Evolutionary conservation across 2,888 invertebrate genomes (phyloP).

Genomic region (Drosophila histrio): DNA sequence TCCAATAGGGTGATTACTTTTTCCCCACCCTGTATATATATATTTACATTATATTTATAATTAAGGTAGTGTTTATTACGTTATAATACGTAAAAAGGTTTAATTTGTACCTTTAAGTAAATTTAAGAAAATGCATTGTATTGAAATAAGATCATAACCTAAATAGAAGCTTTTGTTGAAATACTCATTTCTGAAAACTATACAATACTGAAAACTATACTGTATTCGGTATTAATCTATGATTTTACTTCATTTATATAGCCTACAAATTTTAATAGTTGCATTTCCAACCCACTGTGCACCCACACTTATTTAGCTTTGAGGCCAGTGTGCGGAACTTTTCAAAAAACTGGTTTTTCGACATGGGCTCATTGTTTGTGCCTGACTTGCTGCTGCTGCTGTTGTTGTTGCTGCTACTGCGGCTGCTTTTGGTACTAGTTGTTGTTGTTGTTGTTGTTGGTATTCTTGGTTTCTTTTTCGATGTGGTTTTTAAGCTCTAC

Average conservation of each 20-base stretch:
- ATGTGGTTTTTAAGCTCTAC: conserved; percentile 76
- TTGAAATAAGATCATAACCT: too few relatives aligned
- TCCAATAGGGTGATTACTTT: too few relatives aligned
- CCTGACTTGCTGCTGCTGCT: conserved; percentile 54
- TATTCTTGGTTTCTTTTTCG: conserved; percentile 75
- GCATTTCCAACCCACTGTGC: conserved; percentile 27
- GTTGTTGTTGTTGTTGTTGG: conserved; percentile 44
- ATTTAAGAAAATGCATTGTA: too few relatives aligned
- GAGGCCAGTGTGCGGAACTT: conserved; percentile 64
- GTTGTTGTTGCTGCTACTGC: conserved; percentile 19
- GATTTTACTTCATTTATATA: background rate
- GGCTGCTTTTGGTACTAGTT: conserved; percentile 40
- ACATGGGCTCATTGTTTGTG: conserved; percentile 59
- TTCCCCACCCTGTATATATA: too few relatives aligned
- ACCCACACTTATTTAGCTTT: conserved; percentile 45
- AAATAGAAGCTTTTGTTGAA: too few relatives aligned
- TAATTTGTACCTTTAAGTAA: too few relatives aligned
- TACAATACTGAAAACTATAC: too few relatives aligned
- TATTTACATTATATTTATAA: too few relatives aligned
- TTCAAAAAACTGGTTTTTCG: conserved; percentile 72
- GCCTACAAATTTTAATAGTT: background rate
- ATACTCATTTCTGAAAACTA: too few relatives aligned
- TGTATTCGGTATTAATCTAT: too few relatives aligned
- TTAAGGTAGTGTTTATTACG: too few relatives aligned
- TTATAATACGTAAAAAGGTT: too few relatives aligned